These are phyloP conservation scores for Hypotaenidia okinawae DNA, from an alignment of 2,797 vertebrate genomes.

Conservation along the genomic window DNA sequence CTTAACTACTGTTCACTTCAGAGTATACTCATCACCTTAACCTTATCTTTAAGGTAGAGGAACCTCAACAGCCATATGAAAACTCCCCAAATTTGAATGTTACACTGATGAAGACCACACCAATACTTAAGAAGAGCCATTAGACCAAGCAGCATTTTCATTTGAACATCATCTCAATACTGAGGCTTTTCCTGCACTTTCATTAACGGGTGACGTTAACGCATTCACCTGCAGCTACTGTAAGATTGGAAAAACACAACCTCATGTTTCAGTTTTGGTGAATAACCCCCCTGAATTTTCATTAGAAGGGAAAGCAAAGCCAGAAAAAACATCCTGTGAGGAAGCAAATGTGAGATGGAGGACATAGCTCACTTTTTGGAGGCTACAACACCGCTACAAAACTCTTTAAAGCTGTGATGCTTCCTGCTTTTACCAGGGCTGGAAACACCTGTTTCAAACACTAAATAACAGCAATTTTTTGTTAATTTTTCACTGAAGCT, in stretches of 20 bases:
- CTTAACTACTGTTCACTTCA: not conserved
- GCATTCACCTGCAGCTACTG: not conserved
- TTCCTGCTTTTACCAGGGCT: not conserved
- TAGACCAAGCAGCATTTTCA: not conserved
- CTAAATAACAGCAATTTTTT: not conserved
- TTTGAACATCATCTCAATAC: not conserved
- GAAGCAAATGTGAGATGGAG: not conserved
- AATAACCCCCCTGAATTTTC: not conserved
- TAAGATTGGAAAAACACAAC: not conserved
- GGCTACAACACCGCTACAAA: not conserved
- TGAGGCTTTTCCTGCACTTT: not conserved
- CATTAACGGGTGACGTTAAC: not conserved
- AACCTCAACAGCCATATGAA: not conserved
- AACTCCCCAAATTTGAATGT: not conserved
- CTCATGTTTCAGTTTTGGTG: not conserved
- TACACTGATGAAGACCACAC: not conserved
- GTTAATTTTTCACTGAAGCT: not conserved
- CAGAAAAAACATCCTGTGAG: not conserved
- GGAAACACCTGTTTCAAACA: not conserved
- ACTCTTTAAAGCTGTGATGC: not conserved
- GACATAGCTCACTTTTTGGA: not conserved
- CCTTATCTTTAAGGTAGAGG: not conserved
- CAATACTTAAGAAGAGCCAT: not conserved
- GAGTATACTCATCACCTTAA: not conserved
- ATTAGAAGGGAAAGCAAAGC: not conserved